Base-by-base conservation (phyloP, 2,113 vertebrate genomes). In the Dipodomys spectabilis region DNA sequence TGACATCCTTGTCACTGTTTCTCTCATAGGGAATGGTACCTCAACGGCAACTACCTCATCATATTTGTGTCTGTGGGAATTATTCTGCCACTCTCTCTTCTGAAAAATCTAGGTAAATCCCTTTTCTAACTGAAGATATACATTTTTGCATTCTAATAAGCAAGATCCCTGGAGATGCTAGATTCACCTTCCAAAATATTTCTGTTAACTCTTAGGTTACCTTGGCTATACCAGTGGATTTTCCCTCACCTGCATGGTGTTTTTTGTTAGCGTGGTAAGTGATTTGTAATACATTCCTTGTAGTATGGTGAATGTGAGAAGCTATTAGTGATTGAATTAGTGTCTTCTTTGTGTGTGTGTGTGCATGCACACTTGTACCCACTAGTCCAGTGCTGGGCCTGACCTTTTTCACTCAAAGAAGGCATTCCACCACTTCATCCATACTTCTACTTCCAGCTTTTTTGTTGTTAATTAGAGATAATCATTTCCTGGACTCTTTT, bases 151-250 rank as follows among this genome's bases (percentile, higher is more conserved):
- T 60, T 95, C n/a, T 84, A 81, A 75, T 77, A 93, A 5, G 5
- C 85, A 71, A 95, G 83, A 79, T 92, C 27, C 90, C 80, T 92
- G 60, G 86, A 90, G 49, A 87, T 44, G 9, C 30, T 39, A 19
- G 67, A 77, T 97, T 96, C 95, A 97, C 44, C 92, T 57, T 79
- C 28, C 69, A 39, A 94, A 91, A 62, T 96, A 82, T 97, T 95
- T 96, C 86, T 96, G 88, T 77, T 96, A 91, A 89, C 82, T 92
- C 83, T 77, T 97, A 99, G 99, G 99, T 92, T 99, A 99, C 97
- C 98, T 99, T 96, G 99, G 99, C 80, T 99, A 99, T 96, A 99
- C 99, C 19, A 99, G 99, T 62, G 99, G 99, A 12, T 99, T 99
- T 97, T 99, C 99, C 32, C 98, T 99, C 28, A 98, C 98, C 69